phyloP scores from a whole-genome alignment of 2,888 invertebrate species.

The Malachius bipustulatus region DNA sequence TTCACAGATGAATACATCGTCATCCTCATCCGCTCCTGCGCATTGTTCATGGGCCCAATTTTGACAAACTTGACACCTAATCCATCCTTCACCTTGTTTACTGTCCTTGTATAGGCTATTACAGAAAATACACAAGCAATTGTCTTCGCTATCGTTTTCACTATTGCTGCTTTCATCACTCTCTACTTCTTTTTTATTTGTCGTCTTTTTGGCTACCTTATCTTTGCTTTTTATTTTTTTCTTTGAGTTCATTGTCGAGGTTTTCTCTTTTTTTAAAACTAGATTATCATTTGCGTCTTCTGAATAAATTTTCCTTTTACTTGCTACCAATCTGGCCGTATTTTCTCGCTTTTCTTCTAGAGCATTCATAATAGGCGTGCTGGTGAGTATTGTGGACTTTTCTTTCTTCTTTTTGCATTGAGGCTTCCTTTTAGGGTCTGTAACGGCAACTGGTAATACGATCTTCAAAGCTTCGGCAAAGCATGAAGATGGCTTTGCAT shows the following conservation, averaged over 20 bases:
- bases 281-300: not conserved
- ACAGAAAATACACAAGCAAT: not conserved
- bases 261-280: not conserved
- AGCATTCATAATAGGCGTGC: conserved; percentile 1
- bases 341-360: not conserved
- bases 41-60: conserved; percentile 2
- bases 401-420: not conserved
- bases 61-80: conserved; percentile 2
- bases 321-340: no score
- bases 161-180: conserved; percentile 2
- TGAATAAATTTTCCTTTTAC: no score
- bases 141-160: not conserved
- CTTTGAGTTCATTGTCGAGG: not conserved
- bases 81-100: conserved; percentile 2
- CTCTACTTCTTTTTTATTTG: not conserved
- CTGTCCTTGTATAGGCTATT: conserved; percentile 1
- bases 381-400: conserved; percentile 1
- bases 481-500: not conserved
- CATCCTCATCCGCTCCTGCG: conserved; percentile 3
- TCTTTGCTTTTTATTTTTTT: not conserved
- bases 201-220: not conserved
- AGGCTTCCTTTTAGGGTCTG: not conserved
- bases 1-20: conserved; percentile 2
- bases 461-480: conserved; percentile 1
- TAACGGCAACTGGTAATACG: not conserved